phyloP scores from a whole-genome alignment of 1,140 invertebrate species.

The Brevipalpus yothersi region DNA sequence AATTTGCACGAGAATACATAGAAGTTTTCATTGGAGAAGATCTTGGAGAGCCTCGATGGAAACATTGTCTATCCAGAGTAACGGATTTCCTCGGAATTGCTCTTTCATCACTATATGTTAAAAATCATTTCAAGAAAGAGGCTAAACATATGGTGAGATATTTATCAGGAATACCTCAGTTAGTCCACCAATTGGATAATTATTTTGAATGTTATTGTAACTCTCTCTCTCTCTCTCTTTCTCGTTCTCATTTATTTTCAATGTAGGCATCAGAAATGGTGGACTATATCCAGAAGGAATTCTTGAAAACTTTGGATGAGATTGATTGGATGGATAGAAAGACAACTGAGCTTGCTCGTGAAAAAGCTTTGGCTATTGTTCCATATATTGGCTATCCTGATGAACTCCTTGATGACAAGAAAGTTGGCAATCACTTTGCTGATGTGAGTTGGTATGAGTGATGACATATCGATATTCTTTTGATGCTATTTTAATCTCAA shows the following conservation, averaged over 20 bases:
- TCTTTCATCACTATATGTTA: constrained; percentile 24
- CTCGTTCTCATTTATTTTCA: not conserved
- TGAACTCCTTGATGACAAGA: constrained; percentile 21
- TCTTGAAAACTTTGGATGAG: constrained; percentile 30
- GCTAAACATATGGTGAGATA: constrained; percentile 22
- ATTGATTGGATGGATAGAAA: constrained; percentile 75
- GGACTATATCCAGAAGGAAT: constrained; percentile 16
- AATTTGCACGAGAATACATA: constrained; percentile 41
- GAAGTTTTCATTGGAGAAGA: constrained; percentile 43
- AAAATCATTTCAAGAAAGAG: constrained; percentile 23
- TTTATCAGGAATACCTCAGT: not conserved
- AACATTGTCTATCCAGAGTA: constrained; percentile 16
- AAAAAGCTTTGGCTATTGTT: constrained; percentile 22
- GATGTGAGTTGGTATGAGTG: constrained; percentile 13
- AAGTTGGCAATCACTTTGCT: constrained; percentile 18
- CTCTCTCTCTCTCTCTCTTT: not conserved
- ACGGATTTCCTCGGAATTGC: constrained; percentile 23
- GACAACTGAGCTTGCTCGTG: constrained; percentile 40
- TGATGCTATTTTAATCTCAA: not conserved
- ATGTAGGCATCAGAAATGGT: constrained; percentile 14
- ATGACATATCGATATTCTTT: not conserved
- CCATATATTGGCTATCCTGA: constrained; percentile 26
- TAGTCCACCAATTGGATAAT: not conserved
- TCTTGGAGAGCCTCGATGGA: constrained; percentile 16
- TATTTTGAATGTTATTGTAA: not conserved